These are phyloP conservation scores for Oreohelix idahoensis DNA, from an alignment of 1,140 invertebrate genomes.

Conservation along the genomic window DNA sequence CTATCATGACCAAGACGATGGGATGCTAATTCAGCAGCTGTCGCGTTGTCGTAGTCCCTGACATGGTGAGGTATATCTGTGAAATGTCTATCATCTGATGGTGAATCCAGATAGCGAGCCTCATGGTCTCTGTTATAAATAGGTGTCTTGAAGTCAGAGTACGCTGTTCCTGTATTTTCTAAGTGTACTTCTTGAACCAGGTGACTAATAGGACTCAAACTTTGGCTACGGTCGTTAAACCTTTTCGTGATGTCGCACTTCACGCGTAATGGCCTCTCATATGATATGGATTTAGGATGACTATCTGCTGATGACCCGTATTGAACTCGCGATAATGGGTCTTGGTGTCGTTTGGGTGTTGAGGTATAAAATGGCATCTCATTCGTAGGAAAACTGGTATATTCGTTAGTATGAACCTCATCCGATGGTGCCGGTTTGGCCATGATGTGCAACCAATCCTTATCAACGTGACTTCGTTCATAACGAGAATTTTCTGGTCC, in stretches of 20 bases:
- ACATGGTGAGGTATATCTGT: neutral
- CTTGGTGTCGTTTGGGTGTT: conserved; percentile 13
- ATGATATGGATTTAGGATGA: neutral
- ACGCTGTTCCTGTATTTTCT: neutral
- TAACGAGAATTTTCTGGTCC: neutral
- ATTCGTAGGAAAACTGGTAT: conserved; percentile 2
- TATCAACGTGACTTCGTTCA: conserved; percentile 12
- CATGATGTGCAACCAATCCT: neutral
- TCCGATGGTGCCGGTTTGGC: neutral
- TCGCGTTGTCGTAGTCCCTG: neutral
- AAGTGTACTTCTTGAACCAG: neutral
- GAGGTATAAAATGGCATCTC: neutral
- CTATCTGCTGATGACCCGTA: neutral
- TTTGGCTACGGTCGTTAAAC: conserved; percentile 8
- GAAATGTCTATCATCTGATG: neutral
- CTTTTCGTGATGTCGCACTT: neutral
- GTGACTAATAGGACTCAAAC: conserved; percentile 21
- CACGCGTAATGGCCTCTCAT: neutral
- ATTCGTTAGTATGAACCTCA: neutral
- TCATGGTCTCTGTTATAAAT: neutral
- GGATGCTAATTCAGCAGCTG: neutral
- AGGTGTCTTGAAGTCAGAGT: neutral
- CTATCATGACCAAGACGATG: neutral
- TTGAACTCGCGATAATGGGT: neutral
- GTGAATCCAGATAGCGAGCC: neutral